phyloP scores from a whole-genome alignment of 1,140 invertebrate species.

The Drosophila funebris region DNA sequence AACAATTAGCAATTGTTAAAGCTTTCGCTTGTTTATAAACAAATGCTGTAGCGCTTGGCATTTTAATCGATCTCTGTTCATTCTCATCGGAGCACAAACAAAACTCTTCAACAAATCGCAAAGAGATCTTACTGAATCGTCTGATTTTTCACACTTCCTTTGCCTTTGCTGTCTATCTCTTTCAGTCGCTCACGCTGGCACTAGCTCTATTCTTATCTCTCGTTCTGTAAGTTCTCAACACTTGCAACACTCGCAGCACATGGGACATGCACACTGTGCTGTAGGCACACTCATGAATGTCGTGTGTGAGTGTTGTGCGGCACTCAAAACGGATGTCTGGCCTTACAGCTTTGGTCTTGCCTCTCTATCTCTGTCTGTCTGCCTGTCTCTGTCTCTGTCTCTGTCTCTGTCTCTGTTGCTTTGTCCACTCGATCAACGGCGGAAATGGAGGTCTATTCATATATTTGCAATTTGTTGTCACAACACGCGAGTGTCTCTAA shows the following conservation, averaged over 20 bases:
- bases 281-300: conserved; percentile 16
- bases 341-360: conserved; percentile 23
- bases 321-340: conserved; percentile 44
- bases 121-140: background rate
- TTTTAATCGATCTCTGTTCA: no score
- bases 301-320: conserved; percentile 12
- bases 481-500: conserved; percentile 41
- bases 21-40: no score
- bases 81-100: no score
- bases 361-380: background rate
- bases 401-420: conserved; percentile 11
- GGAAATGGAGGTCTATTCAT: conserved; percentile 57
- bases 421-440: conserved; percentile 44
- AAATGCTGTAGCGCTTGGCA: no score
- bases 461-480: conserved; percentile 13
- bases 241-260: background rate
- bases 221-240: background rate
- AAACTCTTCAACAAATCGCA: background rate
- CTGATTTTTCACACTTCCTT: conserved; percentile 23
- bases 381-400: conserved; percentile 21
- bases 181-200: background rate
- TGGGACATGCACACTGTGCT: background rate
- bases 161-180: conserved; percentile 3
- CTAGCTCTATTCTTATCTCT: background rate
- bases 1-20: no score